Percentiles rank a stretch among this genome's conserved stretches.
These are phyloP conservation scores for Luffia ferchaultella DNA, from an alignment of 2,888 invertebrate genomes.

Conservation along the genomic window DNA sequence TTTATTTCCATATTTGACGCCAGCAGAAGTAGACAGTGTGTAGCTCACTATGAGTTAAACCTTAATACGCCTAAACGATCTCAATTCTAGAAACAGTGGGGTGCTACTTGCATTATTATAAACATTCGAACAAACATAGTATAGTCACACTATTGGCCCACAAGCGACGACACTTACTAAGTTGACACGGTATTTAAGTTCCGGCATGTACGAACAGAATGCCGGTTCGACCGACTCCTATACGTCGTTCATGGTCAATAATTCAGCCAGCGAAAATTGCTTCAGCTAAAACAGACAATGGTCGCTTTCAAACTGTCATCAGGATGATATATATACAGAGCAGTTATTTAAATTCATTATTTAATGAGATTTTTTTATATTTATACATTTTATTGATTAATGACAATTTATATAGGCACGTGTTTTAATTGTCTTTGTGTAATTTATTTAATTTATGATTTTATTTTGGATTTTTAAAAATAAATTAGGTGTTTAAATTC, in stretches of 20 bases:
- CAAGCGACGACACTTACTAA: slow-evolving; percentile 47
- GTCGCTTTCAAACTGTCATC: neutral
- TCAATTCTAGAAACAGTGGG: too few relatives aligned
- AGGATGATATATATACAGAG: neutral
- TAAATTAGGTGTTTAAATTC: too few relatives aligned
- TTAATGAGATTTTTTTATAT: neutral
- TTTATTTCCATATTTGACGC: too few relatives aligned
- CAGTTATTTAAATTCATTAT: neutral
- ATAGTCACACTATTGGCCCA: slow-evolving; percentile 26
- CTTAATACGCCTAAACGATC: too few relatives aligned
- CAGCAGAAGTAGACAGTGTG: too few relatives aligned
- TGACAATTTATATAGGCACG: too few relatives aligned
- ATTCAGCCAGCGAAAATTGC: slow-evolving; percentile 58
- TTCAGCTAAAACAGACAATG: slow-evolving; percentile 53
- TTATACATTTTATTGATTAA: too few relatives aligned
- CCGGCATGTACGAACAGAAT: slow-evolving; percentile 26
- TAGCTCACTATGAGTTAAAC: too few relatives aligned
- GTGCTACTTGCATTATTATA: neutral
- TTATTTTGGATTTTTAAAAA: too few relatives aligned
- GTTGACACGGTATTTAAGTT: slow-evolving; percentile 29
- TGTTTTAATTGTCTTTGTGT: too few relatives aligned
- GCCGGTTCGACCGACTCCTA: slow-evolving; percentile 30
- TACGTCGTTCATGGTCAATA: slow-evolving; percentile 51
- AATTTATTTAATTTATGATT: too few relatives aligned
- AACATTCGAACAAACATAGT: neutral